Base-by-base conservation (phyloP, 1,140 invertebrate species). In the Manduca sexta region DNA sequence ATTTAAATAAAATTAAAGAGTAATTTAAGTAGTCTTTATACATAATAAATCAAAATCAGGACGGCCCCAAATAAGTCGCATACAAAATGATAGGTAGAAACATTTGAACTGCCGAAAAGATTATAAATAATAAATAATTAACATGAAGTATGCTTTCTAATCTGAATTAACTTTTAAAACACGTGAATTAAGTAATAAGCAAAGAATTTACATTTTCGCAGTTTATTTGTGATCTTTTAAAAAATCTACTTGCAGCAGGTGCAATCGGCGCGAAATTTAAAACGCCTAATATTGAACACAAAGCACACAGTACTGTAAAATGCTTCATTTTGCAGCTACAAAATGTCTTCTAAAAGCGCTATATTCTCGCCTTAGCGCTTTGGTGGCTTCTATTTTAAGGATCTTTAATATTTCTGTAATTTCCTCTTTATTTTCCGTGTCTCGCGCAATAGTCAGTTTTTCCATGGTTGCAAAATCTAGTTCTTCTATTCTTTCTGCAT, bases 381-480 rank as follows among this genome's bases (percentile, higher is more conserved):
- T 80, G 7, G 67, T 66, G 10, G 71, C 49, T 64, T 86, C 81
- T 38, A 53, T 35, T 72, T 81, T 84, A 37, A 87, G 60, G 21
- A 73, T 41, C 55, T 77, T 80, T 6, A 87, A 58, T 45, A 61
- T 64, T 41, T 80, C 72, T 3, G 52, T 48, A 43, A 86, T 79
- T 53, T 78, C 68, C 29, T 83, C 74, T 52, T 69, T 78, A 45
- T 75, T 72, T 54, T 74, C 74, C 0, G 69, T 69, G 41, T 78
- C 75, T 3, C 68, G 64, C 5, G 77, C 73, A 8, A 62, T 69
- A 4, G 63, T 67, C 16, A 87, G 16, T 50, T 65, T 73, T 58
- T 85, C 78, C 69, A 87, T 78, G 29, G 71, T 65, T 8, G 74
- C 75, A 35, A 81, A 82, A 61, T 85, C 84, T 8, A 86, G 48